These are phyloP conservation scores for Drosophila equinoxialis DNA, from an alignment of 1,140 invertebrate genomes.

Conservation along the genomic window DNA sequence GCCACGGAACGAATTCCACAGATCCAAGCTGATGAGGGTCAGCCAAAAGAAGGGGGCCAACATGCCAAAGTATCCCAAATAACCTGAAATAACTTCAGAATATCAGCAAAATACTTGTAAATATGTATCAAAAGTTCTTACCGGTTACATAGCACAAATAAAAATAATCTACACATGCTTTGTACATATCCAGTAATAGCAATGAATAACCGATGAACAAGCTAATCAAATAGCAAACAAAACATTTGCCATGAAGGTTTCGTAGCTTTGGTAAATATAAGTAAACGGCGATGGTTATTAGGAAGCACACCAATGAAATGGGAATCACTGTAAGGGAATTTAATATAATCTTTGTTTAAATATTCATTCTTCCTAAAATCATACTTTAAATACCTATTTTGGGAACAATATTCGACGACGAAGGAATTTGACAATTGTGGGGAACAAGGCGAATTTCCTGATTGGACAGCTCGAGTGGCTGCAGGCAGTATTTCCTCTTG, in stretches of 20 bases:
- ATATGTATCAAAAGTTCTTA: not conserved
- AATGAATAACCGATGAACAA: constrained; percentile 86
- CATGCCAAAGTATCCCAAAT: constrained; percentile 89
- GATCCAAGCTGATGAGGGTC: constrained; percentile 89
- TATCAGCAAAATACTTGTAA: not conserved
- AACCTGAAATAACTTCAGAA: constrained; percentile 76
- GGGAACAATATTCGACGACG: not conserved
- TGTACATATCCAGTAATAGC: constrained; percentile 83
- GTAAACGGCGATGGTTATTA: constrained; percentile 88
- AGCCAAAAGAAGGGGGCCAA: constrained; percentile 91
- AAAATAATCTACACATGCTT: not conserved
- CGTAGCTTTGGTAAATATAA: constrained; percentile 86
- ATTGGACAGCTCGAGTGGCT: constrained; percentile 22
- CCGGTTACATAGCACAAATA: constrained; percentile 18
- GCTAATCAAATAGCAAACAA: constrained; percentile 88
- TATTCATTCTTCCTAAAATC: no score
- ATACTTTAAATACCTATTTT: constrained; percentile 24
- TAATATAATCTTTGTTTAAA: no score
- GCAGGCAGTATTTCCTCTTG: constrained; percentile 64
- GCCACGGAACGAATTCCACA: constrained; percentile 88
- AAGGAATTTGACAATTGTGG: constrained; percentile 27
- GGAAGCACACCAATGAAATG: constrained; percentile 87
- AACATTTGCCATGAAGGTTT: constrained; percentile 88
- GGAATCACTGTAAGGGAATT: constrained; percentile 84
- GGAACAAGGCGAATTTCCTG: constrained; percentile 27